phyloP scores from a whole-genome alignment of 2,797 vertebrate genomes.

The Chaetodon trifasciatus region DNA sequence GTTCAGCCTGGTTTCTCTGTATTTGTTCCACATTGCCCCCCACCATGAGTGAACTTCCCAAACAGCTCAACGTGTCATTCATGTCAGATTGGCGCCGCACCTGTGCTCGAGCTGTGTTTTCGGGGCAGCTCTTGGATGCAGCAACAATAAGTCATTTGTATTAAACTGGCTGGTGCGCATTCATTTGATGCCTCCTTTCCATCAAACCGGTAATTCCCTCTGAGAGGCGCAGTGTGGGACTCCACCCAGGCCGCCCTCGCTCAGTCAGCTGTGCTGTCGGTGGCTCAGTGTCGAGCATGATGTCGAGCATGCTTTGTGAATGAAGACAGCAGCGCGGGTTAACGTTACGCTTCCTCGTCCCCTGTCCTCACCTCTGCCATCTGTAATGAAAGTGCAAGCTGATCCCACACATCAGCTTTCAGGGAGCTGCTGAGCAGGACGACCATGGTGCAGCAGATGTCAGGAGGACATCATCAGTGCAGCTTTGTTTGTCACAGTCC shows the following conservation, averaged over 20 bases:
- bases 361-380: constrained; percentile 45
- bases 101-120: background rate
- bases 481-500: background rate
- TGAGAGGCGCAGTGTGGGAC: constrained; percentile 31
- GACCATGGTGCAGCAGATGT: background rate
- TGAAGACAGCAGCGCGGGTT: constrained; percentile 17
- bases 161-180: background rate
- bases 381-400: constrained; percentile 70
- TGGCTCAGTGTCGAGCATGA: constrained; percentile 46
- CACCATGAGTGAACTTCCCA: background rate
- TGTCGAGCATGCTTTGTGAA: constrained; percentile 40
- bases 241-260: constrained; percentile 56
- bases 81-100: background rate
- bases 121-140: background rate
- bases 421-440: constrained; percentile 20
- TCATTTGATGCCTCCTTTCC: background rate
- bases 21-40: background rate
- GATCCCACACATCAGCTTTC: constrained; percentile 44
- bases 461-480: background rate
- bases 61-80: background rate
- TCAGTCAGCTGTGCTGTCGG: constrained; percentile 60
- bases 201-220: constrained; percentile 45
- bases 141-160: background rate
- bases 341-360: constrained; percentile 17
- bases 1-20: background rate